Conservation (phyloP, 2,113 vertebrate genomes). For the Chrysochloris asiatica region DNA sequence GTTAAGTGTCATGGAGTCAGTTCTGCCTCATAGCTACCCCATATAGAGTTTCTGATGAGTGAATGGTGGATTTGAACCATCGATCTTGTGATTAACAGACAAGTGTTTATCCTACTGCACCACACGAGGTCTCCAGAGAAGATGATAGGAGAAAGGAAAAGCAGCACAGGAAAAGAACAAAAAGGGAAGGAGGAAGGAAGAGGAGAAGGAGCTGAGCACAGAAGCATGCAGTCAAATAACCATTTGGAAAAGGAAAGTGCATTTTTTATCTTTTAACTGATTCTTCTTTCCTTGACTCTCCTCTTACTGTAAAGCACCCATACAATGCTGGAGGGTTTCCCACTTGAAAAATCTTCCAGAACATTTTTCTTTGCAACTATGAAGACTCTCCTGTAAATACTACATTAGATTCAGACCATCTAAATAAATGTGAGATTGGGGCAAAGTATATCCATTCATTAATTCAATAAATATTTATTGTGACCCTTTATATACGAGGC, state of each 20-base stretch:
- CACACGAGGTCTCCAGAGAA: no score
- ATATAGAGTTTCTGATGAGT: not conserved
- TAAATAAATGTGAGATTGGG: slow-evolving; percentile 3
- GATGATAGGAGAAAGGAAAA: not conserved
- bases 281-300: not conserved
- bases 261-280: not conserved
- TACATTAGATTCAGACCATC: not conserved
- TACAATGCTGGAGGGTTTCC: not conserved
- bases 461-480: slow-evolving; percentile 31
- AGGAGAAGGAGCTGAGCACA: not conserved
- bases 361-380: not conserved
- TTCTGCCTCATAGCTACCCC: no score
- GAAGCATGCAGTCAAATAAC: not conserved
- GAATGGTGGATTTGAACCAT: no score
- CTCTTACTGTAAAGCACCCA: not conserved
- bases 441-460: not conserved
- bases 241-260: not conserved
- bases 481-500: not conserved
- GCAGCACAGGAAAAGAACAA: not conserved
- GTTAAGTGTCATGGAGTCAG: no score
- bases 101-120: no score
- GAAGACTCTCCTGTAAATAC: not conserved
- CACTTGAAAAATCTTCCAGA: slow-evolving; percentile 24
- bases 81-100: no score
- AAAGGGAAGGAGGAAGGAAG: no score